Base-by-base conservation (phyloP, 2,888 invertebrate species). In the Neoascia interrupta region DNA sequence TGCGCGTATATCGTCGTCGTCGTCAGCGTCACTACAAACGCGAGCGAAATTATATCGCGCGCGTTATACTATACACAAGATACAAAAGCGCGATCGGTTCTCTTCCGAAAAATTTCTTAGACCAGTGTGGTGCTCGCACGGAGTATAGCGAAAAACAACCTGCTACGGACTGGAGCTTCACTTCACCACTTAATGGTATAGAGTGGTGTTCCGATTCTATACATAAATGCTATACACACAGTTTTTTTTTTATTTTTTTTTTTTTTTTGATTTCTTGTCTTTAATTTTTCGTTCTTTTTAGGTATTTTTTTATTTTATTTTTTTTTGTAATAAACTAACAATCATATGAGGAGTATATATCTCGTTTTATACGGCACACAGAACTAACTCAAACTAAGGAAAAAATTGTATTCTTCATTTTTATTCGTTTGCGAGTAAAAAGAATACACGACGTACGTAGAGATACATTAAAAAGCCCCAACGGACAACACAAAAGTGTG, bases 111-210 rank as follows among this genome's bases (percentile, higher is more conserved):
- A 31, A 23, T 61, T 58, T 75, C 56, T 70, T 64, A 70, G 70
- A 70, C 60, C 64, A 41, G 66, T n/a, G n/a, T 8, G 66, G 66
- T 54, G 73, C 61, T 66, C 66, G 73, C 73, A 41, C 54, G 66
- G 60, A 54, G 79, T 79, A 79, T 79, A 61, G 79, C 79, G 66
- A 79, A 79, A 73, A 79, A 72, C 79, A 79, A 79, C 79, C 79
- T 79, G 79, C 79, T 79, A 73, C 60, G 61, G 79, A 79, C 79
- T 73, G 79, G 79, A 79, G 79, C 79, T 79, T 73, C 79, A 73
- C 79, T 61, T 73, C 66, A 61, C 61, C 72, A 68, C 79, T 79
- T 79, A 73, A 73, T 73, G 79, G 76, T 51, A 21, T 41, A 37
- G 54, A 79, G 79, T 73, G n/a, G 79, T 79, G 79, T 79, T 73